These are phyloP conservation scores for Coptotermes formosanus DNA, from an alignment of 1,140 invertebrate genomes.

Conservation along the genomic window DNA sequence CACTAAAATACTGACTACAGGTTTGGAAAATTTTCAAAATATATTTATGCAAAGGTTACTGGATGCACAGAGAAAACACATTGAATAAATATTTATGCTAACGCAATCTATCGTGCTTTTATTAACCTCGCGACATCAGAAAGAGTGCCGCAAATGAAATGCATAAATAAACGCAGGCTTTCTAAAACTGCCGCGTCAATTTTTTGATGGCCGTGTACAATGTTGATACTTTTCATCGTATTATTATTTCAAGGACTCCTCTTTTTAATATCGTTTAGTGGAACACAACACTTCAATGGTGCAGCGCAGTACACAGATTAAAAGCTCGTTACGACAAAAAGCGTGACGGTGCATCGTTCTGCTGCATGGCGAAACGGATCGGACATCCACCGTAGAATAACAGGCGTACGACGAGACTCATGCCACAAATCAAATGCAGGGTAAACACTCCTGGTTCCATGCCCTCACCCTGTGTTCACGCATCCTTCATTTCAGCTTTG, in stretches of 20 bases:
- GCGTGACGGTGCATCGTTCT: background rate
- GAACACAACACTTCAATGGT: background rate
- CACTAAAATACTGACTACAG: too few relatives aligned
- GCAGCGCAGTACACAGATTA: background rate
- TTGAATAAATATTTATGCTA: too few relatives aligned
- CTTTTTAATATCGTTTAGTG: constrained; percentile 19
- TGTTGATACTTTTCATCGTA: background rate
- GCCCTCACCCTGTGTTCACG: background rate
- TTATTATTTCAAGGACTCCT: background rate
- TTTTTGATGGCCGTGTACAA: background rate
- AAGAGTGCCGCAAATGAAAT: too few relatives aligned
- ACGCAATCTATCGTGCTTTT: too few relatives aligned
- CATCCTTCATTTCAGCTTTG: background rate
- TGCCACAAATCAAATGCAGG: background rate
- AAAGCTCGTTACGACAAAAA: background rate
- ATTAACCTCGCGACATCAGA: too few relatives aligned
- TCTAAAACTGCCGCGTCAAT: too few relatives aligned
- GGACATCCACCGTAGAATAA: background rate
- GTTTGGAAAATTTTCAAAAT: too few relatives aligned
- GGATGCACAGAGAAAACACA: too few relatives aligned
- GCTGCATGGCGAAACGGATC: background rate
- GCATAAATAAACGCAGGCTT: too few relatives aligned
- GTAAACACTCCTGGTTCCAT: background rate
- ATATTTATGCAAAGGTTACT: too few relatives aligned
- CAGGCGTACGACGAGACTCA: background rate